Percentiles rank a stretch among this genome's conserved stretches.
Conservation (phyloP, 1,140 invertebrate species). For the Diabrotica undecimpunctata region DNA sequence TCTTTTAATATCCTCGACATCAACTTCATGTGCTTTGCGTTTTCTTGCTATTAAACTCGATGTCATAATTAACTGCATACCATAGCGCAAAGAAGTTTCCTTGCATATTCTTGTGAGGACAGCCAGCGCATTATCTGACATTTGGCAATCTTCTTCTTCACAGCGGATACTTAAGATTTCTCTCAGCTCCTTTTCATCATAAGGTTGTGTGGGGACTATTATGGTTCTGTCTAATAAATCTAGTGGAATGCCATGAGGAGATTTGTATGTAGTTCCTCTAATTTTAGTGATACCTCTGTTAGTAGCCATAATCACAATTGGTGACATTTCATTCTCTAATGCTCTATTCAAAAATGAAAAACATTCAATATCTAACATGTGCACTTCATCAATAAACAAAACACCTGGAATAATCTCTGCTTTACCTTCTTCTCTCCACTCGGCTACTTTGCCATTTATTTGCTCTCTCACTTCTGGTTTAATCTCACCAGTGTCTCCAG, state of each 20-base stretch:
- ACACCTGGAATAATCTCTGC: conserved; percentile 98
- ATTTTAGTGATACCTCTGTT: conserved; percentile 96
- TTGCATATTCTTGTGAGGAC: conserved; percentile 89
- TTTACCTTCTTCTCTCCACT: conserved; percentile 99
- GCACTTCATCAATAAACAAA: conserved; percentile 87
- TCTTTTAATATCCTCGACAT: conserved; percentile 90
- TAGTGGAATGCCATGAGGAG: conserved; percentile 94
- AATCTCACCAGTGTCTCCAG: conserved; percentile 98
- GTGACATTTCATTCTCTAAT: conserved; percentile 94
- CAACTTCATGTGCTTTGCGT: conserved; percentile 81
- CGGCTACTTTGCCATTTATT: conserved; percentile 96
- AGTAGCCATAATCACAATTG: conserved; percentile 98
- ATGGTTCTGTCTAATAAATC: conserved; percentile 95
- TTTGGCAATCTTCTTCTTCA: conserved; percentile 96
- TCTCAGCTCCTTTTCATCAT: conserved; percentile 83
- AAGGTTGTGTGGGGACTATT: conserved; percentile 88
- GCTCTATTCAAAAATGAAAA: conserved; percentile 97
- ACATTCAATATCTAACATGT: conserved; percentile 99
- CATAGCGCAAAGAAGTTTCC: conserved; percentile 91
- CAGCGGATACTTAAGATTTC: conserved; percentile 81
- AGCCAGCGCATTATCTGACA: conserved; percentile 86
- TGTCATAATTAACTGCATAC: conserved; percentile 97
- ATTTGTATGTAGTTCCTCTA: conserved; percentile 88
- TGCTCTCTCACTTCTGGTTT: conserved; percentile 97
- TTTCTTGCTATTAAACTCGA: conserved; percentile 82